These are phyloP conservation scores for Pterostichus madidus DNA, from an alignment of 2,888 invertebrate species.

Conservation along the genomic window DNA sequence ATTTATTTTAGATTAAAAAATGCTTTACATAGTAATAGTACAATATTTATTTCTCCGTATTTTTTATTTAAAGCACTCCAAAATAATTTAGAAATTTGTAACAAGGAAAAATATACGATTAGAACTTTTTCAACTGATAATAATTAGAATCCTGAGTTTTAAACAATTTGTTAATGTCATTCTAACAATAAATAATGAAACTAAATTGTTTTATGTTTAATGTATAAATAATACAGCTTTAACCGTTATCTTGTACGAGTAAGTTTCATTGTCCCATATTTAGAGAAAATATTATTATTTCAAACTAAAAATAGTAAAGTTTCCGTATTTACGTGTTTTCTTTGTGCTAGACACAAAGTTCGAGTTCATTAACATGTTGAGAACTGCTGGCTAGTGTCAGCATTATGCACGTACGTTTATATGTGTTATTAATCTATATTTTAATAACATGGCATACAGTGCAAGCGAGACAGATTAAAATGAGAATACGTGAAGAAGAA, in stretches of 20 bases:
- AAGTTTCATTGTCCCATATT: background rate
- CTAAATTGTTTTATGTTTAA: background rate
- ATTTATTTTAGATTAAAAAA: too few relatives aligned
- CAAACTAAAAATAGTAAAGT: too few relatives aligned
- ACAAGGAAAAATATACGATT: too few relatives aligned
- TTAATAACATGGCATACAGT: conserved; percentile 35
- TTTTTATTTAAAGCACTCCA: too few relatives aligned
- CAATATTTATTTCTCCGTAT: too few relatives aligned
- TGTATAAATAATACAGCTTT: background rate
- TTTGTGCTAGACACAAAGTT: background rate
- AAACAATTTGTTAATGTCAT: too few relatives aligned
- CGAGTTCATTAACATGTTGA: conserved; percentile 13
- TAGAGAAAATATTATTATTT: background rate
- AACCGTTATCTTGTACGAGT: background rate
- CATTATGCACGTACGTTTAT: conserved; percentile 30
- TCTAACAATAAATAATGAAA: background rate
- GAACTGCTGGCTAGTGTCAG: background rate
- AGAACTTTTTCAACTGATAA: background rate
- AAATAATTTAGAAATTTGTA: too few relatives aligned
- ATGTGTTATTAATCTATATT: conserved; percentile 53
- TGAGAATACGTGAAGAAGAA: background rate
- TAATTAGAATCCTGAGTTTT: background rate
- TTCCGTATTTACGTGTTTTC: background rate
- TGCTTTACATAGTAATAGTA: too few relatives aligned
- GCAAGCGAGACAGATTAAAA: conserved; percentile 15